These are phyloP conservation scores for Dynastes maya DNA, from an alignment of 2,888 invertebrate genomes.

Conservation along the genomic window DNA sequence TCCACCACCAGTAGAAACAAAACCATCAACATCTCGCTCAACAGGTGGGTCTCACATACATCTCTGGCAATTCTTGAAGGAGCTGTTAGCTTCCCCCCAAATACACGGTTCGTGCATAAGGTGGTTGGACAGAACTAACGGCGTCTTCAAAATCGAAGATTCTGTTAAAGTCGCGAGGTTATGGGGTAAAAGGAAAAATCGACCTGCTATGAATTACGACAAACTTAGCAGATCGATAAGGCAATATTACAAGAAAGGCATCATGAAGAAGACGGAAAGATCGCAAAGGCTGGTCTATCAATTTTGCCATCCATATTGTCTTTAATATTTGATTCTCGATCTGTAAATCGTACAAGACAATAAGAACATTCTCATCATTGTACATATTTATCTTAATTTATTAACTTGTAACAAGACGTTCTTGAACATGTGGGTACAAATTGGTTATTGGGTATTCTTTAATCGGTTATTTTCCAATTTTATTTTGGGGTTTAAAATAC, in stretches of 20 bases:
- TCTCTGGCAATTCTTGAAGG: conserved; percentile 98
- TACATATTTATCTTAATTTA: conserved; percentile 56
- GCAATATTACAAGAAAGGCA: conserved; percentile 99
- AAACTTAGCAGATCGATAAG: conserved; percentile 97
- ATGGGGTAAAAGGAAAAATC: conserved; percentile 98
- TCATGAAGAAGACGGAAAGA: conserved; percentile 99
- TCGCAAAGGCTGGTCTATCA: conserved; percentile 99
- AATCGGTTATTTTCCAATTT: conserved; percentile 26
- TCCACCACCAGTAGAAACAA: conserved; percentile 58
- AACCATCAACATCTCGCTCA: conserved; percentile 62
- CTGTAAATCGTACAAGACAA: neutral
- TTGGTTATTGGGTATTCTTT: conserved; percentile 46
- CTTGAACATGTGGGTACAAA: conserved; percentile 45
- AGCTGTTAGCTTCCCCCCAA: conserved; percentile 91
- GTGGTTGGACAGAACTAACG: conserved; percentile 95
- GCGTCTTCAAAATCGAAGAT: conserved; percentile 99
- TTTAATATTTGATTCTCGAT: conserved; percentile 72
- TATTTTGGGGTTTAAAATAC: conserved; percentile 47
- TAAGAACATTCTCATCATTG: conserved; percentile 39
- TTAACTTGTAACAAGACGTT: conserved; percentile 28
- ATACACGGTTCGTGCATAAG: conserved; percentile 95
- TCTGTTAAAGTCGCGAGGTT: conserved; percentile 96
- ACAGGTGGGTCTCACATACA: conserved; percentile 90
- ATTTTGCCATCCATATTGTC: conserved; percentile 95
- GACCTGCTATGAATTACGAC: conserved; percentile 99